phyloP scores from a whole-genome alignment of 2,797 vertebrate genomes.

The Lutjanus argentimaculatus region DNA sequence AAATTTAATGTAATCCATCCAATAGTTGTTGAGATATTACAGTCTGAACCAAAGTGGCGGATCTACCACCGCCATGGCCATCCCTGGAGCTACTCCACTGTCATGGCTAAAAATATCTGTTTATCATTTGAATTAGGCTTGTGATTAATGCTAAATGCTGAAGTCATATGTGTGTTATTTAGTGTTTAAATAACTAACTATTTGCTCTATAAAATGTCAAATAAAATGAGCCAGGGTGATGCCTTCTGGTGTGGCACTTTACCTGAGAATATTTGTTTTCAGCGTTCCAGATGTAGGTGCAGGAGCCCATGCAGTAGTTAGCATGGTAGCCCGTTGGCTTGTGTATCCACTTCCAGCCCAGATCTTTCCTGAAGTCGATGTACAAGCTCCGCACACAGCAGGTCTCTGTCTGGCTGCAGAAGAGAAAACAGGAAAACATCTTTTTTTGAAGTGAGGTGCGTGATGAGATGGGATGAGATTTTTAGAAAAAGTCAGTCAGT shows the following conservation, averaged over 20 bases:
- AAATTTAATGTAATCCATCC: not conserved
- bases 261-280: constrained; percentile 96
- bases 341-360: constrained; percentile 97
- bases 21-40: not conserved
- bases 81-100: no score
- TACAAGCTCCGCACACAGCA: constrained; percentile 92
- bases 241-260: constrained; percentile 19
- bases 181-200: no score
- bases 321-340: constrained; percentile 92
- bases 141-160: no score
- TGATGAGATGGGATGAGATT: not conserved
- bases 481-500: not conserved
- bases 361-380: constrained; percentile 94
- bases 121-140: no score
- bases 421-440: not conserved
- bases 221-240: no score
- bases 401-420: constrained; percentile 80
- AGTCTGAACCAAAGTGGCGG: not conserved
- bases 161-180: no score
- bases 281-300: constrained; percentile 93
- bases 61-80: not conserved
- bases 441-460: not conserved
- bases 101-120: no score
- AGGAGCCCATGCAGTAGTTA: constrained; percentile 95
- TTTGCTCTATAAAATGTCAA: no score